Conservation (phyloP, 2,888 invertebrate genomes). For the Theodoxus fluviatilis region DNA sequence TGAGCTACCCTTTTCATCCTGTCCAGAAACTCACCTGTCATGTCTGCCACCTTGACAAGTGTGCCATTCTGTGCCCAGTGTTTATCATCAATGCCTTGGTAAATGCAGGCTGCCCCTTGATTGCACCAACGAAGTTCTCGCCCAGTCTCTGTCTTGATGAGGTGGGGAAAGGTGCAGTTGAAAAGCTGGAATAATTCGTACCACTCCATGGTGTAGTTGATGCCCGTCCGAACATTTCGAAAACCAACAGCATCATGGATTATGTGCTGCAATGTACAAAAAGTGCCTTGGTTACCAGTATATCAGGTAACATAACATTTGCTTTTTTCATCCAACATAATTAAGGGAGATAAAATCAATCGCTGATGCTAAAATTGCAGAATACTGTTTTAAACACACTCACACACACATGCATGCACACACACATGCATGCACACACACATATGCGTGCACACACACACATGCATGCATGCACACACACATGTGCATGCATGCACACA, state of each 20-base stretch:
- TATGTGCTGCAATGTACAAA: neutral
- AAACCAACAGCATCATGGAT: constrained; percentile 59
- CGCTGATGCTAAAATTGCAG: no score
- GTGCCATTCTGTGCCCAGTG: constrained; percentile 57
- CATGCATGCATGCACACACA: no score
- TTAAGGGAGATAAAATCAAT: no score
- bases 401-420: neutral
- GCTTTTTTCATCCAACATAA: no score
- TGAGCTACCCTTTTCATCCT: neutral
- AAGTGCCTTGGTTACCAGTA: neutral
- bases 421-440: neutral
- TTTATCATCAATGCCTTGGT: constrained; percentile 52
- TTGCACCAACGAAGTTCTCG: constrained; percentile 51
- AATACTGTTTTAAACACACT: no score
- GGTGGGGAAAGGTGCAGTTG: constrained; percentile 60
- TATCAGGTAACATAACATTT: no score
- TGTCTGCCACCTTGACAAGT: constrained; percentile 48
- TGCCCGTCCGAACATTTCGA: constrained; percentile 48
- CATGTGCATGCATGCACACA: neutral
- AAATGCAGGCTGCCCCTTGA: constrained; percentile 59
- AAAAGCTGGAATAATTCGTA: constrained; percentile 59
- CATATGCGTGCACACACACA: neutral
- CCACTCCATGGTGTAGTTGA: constrained; percentile 60
- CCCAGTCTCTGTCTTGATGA: constrained; percentile 42
- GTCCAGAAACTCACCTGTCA: constrained; percentile 40